These are phyloP conservation scores for Doryteuthis pealeii DNA, from an alignment of 1,140 invertebrate species.

Conservation along the genomic window DNA sequence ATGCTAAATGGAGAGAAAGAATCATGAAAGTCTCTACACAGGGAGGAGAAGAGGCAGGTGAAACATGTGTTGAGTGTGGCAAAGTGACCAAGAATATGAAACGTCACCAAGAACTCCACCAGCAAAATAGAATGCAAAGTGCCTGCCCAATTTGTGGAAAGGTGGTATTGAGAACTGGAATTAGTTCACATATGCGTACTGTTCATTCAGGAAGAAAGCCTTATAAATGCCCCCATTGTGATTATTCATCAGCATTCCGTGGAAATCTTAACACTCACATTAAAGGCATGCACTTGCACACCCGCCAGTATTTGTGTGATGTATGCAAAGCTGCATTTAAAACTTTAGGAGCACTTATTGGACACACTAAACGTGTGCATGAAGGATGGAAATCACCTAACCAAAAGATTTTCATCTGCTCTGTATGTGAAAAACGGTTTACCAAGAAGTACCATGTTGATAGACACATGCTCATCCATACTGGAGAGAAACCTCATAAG, in stretches of 20 bases:
- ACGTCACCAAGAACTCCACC: constrained; percentile 54
- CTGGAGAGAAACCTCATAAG: constrained; percentile 55
- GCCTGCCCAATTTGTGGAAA: constrained; percentile 57
- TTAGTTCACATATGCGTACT: constrained; percentile 56
- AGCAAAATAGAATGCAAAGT: constrained; percentile 56
- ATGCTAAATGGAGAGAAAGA: constrained; percentile 56
- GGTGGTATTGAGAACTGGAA: constrained; percentile 55
- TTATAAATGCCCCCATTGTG: constrained; percentile 56
- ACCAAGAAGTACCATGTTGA: constrained; percentile 58
- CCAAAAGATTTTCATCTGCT: constrained; percentile 57
- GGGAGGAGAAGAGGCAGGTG: constrained; percentile 48
- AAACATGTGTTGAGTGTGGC: constrained; percentile 52
- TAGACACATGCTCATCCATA: constrained; percentile 56
- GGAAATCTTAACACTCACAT: constrained; percentile 58
- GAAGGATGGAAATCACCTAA: constrained; percentile 57
- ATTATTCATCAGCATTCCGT: constrained; percentile 54
- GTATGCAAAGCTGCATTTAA: constrained; percentile 56
- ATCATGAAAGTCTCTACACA: constrained; percentile 56
- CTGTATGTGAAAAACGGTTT: constrained; percentile 55
- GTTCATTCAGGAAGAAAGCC: constrained; percentile 53
- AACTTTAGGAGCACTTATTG: constrained; percentile 55
- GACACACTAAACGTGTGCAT: constrained; percentile 55
- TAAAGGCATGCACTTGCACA: constrained; percentile 56
- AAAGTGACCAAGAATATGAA: constrained; percentile 56
- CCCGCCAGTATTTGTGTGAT: constrained; percentile 54